Base-by-base conservation (phyloP, 2,113 vertebrate genomes). In the Theropithecus gelada region DNA sequence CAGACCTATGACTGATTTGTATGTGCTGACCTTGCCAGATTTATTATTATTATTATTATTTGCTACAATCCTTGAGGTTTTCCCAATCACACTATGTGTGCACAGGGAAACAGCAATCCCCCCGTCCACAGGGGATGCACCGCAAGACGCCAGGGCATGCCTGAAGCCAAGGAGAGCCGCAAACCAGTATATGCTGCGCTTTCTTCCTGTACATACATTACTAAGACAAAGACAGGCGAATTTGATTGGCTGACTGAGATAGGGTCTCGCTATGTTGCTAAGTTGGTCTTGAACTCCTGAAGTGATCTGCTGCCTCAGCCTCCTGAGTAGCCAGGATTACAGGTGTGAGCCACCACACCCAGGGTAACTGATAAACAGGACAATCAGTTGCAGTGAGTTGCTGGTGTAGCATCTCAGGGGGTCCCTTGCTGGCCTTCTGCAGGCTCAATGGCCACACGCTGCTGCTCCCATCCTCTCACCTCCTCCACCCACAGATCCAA, bases 151-250 rank as follows among this genome's bases (percentile, higher is more conserved):
- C n/a, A 8, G 25, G 7, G 73, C 40, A 16, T 30, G 13, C 40
- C 73, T 16, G 40, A 45, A 76, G 27, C 70, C 70, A 10, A 8
- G 11, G 70, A 23, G 8, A 6, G 20, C 70, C 23, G 2, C 10
- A 10, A 40, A 22, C 73, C 6, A 8, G 11, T 0, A 9, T 22
- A 76, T 0, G 8, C 73, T 16, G 7, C 3, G 6, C 14, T 22
- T 45, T 8, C 43, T 14, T 14, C 40, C 73, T 25, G 23, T 4
- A 27, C 73, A 30, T 22, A 23, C 40, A 10, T 3, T 4, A 25
- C 73, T 43, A 7, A 27, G 23, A 27, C 4, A 30, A 30, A 27
- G 13, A 43, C 11, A 43, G 40, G 12, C 25, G 14, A 11, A 75
- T 14, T 30, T 12, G 72, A 43, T 43, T 5, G 72, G 13, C 27